Percentiles rank a stretch among this genome's conserved stretches.
These are phyloP conservation scores for Steinernema carpocapsae DNA, from an alignment of 2,888 invertebrate species.

Conservation along the genomic window DNA sequence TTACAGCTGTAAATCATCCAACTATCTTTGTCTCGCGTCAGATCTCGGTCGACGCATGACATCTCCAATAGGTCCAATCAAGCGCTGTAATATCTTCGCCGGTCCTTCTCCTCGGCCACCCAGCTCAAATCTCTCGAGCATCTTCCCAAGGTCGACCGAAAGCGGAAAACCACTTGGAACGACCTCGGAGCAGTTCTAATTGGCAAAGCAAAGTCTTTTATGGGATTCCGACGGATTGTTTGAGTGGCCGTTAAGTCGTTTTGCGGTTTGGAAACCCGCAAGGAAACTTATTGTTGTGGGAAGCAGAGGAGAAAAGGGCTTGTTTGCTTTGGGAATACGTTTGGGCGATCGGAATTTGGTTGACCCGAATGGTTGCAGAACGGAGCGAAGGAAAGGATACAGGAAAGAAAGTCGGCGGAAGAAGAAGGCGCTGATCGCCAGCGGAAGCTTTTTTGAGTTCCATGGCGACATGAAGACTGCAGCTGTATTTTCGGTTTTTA, in stretches of 20 bases:
- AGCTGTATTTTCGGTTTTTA: no score
- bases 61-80: background rate
- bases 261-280: background rate
- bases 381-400: background rate
- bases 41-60: background rate
- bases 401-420: no score
- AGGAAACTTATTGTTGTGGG: conserved; percentile 1
- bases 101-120: background rate
- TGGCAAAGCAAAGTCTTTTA: conserved; percentile 14
- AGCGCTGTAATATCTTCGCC: conserved; percentile 14
- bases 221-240: conserved; percentile 2
- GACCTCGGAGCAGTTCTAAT: conserved; percentile 8
- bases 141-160: background rate
- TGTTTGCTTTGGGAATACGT: background rate
- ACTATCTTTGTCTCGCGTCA: background rate
- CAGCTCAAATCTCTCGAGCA: background rate
- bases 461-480: no score
- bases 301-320: background rate
- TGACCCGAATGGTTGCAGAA: background rate
- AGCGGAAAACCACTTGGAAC: background rate
- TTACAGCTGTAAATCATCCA: conserved; percentile 8
- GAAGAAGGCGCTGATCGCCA: no score
- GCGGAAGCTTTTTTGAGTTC: no score
- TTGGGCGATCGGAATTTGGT: background rate
- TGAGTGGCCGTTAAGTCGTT: conserved; percentile 15